A percentile compares a stretch with the other conserved stretches of the same genome.
Evolutionary conservation across 30 jellyfish, hydroid and myxozoan species (phyloP).

Genomic region (Cassiopea xamachana): DNA sequence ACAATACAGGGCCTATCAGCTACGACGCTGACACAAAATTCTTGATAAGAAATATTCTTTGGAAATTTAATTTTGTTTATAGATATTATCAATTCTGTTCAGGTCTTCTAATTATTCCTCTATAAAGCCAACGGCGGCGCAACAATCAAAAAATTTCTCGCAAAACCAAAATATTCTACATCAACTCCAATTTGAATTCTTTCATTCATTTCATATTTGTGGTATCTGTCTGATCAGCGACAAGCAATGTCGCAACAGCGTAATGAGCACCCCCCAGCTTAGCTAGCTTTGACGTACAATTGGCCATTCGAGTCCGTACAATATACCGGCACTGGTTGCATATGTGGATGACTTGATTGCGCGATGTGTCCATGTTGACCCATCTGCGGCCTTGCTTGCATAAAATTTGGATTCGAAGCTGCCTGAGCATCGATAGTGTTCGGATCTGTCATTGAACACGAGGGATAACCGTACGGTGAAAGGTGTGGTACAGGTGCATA

Average conservation of each 20-base stretch:
- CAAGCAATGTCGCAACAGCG: neutral
- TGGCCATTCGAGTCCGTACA: constrained; percentile 78
- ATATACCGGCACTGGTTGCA: constrained; percentile 76
- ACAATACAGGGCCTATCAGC: too few relatives aligned
- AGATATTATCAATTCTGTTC: neutral
- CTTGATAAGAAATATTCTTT: too few relatives aligned
- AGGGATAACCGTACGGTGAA: constrained; percentile 60
- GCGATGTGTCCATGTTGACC: constrained; percentile 71
- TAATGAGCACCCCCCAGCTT: neutral
- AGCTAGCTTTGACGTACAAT: constrained; percentile 65
- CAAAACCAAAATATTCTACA: neutral
- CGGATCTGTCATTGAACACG: constrained; percentile 66
- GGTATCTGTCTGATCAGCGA: neutral
- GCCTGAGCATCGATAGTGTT: constrained; percentile 59
- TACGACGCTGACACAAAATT: too few relatives aligned
- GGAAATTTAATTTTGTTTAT: neutral
- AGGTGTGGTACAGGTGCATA: constrained; percentile 83
- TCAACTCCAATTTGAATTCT: neutral
- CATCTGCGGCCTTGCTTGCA: constrained; percentile 69
- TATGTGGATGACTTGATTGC: constrained; percentile 77
- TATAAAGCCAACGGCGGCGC: neutral
- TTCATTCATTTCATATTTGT: neutral
- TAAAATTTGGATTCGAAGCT: constrained; percentile 58
- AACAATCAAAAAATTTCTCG: neutral
- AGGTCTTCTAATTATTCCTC: neutral